Evolutionary conservation across 1,140 invertebrate species (phyloP), one percentile per base, ranked within the genome.

Genomic region (Calliphora vicina): DNA sequence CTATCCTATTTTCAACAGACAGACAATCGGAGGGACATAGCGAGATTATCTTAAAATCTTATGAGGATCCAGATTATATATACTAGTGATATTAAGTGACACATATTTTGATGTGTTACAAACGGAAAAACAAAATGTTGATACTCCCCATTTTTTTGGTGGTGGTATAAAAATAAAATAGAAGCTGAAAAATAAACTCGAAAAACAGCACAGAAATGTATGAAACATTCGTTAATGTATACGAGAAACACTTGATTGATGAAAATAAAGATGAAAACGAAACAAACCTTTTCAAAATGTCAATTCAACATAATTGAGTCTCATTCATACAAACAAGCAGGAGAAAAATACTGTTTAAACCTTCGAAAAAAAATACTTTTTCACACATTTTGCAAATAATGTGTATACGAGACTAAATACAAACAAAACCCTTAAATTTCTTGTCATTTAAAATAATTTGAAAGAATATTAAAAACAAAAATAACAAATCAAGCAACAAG

Each of bases 261-360:
- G 20, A 67, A 67, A 67, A 67, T 23, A 67, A 20, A 67, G 50
- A n/a, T 57, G 50, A 17, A n/a, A 57, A 57, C 50, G 50, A 17
- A 57, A n/a, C 15, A 57, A 78, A 78, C 74, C 74, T 78, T 78
- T 78, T 43, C 35, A 78, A 78, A 42, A 43, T 78, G 74, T 26
- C 74, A 78, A 43, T 78, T 78, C 35, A 43, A 78, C 20, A 23
- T 78, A 78, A 78, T 78, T 78, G 74, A 78, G 74, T 78, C 42
- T 35, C 74, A 43, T 42, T 20, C 74, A 42, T 25, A n/a, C 25
- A 27, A 73, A 73, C 23, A 26, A 8, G 35, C 6, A 10, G 35
- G 12, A n/a, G 17, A 76, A 35, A 76, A 76, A 76, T 13, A 1
- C n/a, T n/a, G n/a, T n/a, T n/a, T 15, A 76, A 76, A n/a, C 12